Conservation (phyloP, 2,113 vertebrate species). For the zebrafish (Danio rerio) region GRCz12tu NC_133198.1:49380001-49380500, state of each 20-base stretch:
- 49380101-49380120: constrained; percentile 90
- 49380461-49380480: constrained; percentile 86
- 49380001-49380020: too few relatives aligned
- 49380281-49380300: constrained; percentile 87
- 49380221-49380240: constrained; percentile 94
- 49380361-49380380: constrained; percentile 86
- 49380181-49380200: constrained; percentile 91
- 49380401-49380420: constrained; percentile 90
- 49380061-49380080: too few relatives aligned
- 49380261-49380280: constrained; percentile 89
- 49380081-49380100: too few relatives aligned
- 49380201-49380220: constrained; percentile 90
- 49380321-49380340: constrained; percentile 93
- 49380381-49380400: constrained; percentile 92
- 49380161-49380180: constrained; percentile 92
- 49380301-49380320: constrained; percentile 85
- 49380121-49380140: constrained; percentile 85
- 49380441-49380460: constrained; percentile 86
- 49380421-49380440: constrained; percentile 89
- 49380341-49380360: constrained; percentile 90
- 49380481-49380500: constrained; percentile 83
- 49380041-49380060: too few relatives aligned
- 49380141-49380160: constrained; percentile 85
- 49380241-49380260: constrained; percentile 89
- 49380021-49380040: too few relatives aligned